Base-by-base conservation (phyloP, 2,797 vertebrate species). In the Tangara arthus region DNA sequence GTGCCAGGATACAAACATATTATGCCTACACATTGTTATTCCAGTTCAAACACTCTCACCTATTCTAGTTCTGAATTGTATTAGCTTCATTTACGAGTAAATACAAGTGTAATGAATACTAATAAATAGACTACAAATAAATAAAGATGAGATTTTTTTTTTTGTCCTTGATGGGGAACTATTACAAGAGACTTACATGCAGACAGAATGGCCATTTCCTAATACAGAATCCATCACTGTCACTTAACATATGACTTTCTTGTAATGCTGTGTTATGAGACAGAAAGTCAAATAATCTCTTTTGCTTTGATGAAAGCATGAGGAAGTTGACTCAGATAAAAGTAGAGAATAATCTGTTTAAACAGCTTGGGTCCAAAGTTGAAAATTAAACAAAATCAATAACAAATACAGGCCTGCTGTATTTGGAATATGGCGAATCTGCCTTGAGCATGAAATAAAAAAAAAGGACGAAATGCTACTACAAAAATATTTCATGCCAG, bases 351-450 rank as follows among this genome's bases (percentile, higher is more conserved):
- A 96, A 96, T 95, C 94, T 96, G 92, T 96, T 96, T 97, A 93
- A 96, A 96, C 89, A 97, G 94, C 76, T 95, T 94, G 76, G 60
- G 81, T 86, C 66, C 86, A 66, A 97, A 95, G 91, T 88, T 84
- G 87, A 96, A 94, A 96, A 95, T 84, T 72, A 95, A 97, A 84
- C 82, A 92, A 93, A 95, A 96, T 93, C 92, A 90, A 44, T 75
- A 94, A 89, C 46, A 93, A 82, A 89, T 64, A 64, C 11, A 87
- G 47, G 39, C 17, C 47, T 72, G 49, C 42, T 87, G 72, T 63
- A 93, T 46, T 65, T 55, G 41, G 27, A 46, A 37, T 65, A 55
- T 13, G 32, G 35, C 71, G 53, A 93, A 86, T 70, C 49, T 87
- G 34, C 46, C 61, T 89, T 66, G 18, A 82, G 10, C 70, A 49